phyloP scores from a whole-genome alignment of 2,797 vertebrate species.

The Macrochelys suwanniensis region DNA sequence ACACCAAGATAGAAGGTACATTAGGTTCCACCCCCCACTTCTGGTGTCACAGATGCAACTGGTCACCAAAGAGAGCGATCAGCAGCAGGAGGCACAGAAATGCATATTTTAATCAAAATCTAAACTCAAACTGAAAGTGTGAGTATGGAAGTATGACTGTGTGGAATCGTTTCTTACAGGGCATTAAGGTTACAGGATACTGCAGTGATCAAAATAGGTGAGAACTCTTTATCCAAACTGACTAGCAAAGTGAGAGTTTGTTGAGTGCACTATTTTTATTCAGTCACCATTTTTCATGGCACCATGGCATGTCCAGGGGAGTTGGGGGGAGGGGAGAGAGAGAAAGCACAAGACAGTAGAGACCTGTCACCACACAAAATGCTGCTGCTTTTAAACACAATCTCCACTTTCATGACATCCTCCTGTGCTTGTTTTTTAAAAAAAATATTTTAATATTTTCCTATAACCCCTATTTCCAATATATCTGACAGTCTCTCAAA shows the following conservation, averaged over 20 bases:
- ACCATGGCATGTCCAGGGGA: fast-evolving
- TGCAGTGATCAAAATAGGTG: background rate
- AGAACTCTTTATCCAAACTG: fast-evolving
- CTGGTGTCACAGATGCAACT: background rate
- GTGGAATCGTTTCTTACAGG: background rate
- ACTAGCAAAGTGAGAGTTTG: background rate
- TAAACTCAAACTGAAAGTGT: background rate
- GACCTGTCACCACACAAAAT: fast-evolving
- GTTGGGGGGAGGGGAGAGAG: background rate
- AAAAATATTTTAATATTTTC: background rate
- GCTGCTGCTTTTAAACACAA: background rate
- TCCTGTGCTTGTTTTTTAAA: background rate
- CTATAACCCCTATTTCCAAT: background rate
- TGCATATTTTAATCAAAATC: background rate
- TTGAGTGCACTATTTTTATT: background rate
- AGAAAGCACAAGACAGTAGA: background rate
- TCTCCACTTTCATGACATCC: background rate
- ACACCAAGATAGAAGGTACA: background rate
- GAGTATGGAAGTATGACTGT: background rate
- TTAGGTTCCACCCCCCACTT: background rate
- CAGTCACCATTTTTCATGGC: background rate
- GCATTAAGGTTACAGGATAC: background rate
- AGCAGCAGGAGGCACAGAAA: background rate
- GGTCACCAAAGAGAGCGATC: background rate
- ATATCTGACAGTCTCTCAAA: background rate